Conservation (phyloP, 2,797 vertebrate species). For the Lacerta agilis region DNA sequence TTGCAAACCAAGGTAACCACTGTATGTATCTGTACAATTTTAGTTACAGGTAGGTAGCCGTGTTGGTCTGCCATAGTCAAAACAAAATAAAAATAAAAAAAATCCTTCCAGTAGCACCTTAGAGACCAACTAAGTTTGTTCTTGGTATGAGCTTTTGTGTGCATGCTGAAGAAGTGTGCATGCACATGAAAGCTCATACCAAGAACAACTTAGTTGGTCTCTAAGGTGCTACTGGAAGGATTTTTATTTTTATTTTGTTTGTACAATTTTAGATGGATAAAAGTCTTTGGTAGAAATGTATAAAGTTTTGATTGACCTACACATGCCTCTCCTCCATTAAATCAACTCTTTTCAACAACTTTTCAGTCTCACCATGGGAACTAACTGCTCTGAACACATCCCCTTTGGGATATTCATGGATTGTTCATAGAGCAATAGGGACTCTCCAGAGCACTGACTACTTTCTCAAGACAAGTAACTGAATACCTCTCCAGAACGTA, state of each 20-base stretch:
- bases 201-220: too few species aligned
- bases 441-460: not conserved
- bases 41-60: too few species aligned
- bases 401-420: not conserved
- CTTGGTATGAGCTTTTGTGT: too few species aligned
- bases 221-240: too few species aligned
- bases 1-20: too few species aligned
- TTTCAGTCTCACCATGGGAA: not conserved
- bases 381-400: not conserved
- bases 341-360: not conserved
- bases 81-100: too few species aligned
- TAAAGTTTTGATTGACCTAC: not conserved
- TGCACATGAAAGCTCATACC: too few species aligned
- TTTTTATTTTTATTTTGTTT: too few species aligned
- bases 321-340: not conserved
- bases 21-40: not conserved
- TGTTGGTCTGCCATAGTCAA: too few species aligned
- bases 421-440: not conserved
- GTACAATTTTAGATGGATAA: not conserved
- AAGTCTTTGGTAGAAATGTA: not conserved
- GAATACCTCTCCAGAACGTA: not conserved
- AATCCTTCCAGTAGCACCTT: too few species aligned
- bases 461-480: not conserved
- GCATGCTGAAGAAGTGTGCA: too few species aligned
- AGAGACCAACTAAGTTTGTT: too few species aligned